Conservation (phyloP, 2,113 vertebrate genomes). For the Tachycineta bicolor region DNA sequence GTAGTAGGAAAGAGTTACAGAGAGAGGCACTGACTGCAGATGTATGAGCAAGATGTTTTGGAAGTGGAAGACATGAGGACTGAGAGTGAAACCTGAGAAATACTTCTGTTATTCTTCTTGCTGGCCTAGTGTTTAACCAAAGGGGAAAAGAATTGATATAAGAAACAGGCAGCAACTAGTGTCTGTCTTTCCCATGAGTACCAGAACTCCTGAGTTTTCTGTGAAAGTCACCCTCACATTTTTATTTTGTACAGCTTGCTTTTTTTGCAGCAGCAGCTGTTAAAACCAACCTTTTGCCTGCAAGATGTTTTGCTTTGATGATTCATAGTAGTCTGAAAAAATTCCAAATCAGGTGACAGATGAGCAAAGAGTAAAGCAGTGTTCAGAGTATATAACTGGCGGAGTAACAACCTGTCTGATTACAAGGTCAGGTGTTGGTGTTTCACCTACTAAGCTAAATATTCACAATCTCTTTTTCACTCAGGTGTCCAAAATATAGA, state of each 20-base stretch:
- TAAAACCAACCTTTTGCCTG: not conserved
- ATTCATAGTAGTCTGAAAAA: not conserved
- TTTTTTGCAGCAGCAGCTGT: not conserved
- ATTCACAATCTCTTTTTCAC: constrained; percentile 14
- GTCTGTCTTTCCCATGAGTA: not conserved
- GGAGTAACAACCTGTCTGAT: constrained; percentile 8
- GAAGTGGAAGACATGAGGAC: not conserved
- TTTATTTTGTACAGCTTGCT: not conserved
- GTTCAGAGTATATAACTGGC: not conserved
- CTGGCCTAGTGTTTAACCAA: not conserved
- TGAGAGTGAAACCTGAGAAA: not conserved
- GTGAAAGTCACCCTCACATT: not conserved
- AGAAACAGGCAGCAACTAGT: not conserved
- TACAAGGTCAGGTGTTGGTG: constrained; percentile 49
- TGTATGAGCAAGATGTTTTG: rapidly evolving
- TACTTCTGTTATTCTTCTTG: not conserved
- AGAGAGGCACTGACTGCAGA: not conserved
- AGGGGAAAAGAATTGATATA: not conserved
- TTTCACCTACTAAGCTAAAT: constrained; percentile 48
- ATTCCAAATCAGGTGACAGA: not conserved
- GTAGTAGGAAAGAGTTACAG: not conserved
- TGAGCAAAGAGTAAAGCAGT: constrained; percentile 11
- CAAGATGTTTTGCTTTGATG: not conserved
- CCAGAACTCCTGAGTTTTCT: not conserved
- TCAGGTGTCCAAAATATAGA: constrained; percentile 37